Evolutionary conservation across 1,140 invertebrate species (phyloP), one percentile per base, ranked within the genome.

Genomic region (Chironomus striatipennis): DNA sequence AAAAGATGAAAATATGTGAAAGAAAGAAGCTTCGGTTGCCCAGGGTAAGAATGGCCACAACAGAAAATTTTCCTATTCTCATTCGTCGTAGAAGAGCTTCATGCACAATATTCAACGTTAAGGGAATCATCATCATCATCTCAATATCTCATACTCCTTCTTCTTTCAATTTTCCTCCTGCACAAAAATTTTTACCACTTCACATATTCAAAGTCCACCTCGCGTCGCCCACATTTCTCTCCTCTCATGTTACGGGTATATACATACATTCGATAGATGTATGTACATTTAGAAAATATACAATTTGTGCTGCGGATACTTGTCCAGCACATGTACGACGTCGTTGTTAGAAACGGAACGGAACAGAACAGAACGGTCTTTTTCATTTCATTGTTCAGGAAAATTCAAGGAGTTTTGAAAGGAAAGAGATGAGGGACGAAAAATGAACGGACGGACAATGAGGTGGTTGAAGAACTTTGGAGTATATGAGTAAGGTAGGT

Each of bases 251-350:
- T 57, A n/a, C 47, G n/a, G 12, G 47, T n/a, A 57, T 57, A 10
- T n/a, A 57, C 12, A 57, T 57, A 57, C 47, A 57, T 57, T n/a
- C 47, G 24, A 34, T 34, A 57, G 47, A 57, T 57, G n/a, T 57
- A 57, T n/a, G n/a, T 10, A 47, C 8, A 47, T 47, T 47, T 47
- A 47, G 12, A 57, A 57, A n/a, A n/a, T 57, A 57, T 15, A 57
- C 47, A 57, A 12, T 57, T 57, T 70, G 10, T 70, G 20, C 20
- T 70, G 65, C 6, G 65, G 65, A 70, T 70, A 10, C 65, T 21
- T 70, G 65, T 70, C 65, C 65, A 21, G 65, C 65, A 70, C 65
- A 70, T 70, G 65, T 70, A 70, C 65, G 20, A 70, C 65, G 65
- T 70, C 18, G 65, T 70, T 70, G 17, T 70, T 70, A 70, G 65